Base-by-base conservation (phyloP, 2,113 vertebrate species). In the Cromileptes altivelis region DNA sequence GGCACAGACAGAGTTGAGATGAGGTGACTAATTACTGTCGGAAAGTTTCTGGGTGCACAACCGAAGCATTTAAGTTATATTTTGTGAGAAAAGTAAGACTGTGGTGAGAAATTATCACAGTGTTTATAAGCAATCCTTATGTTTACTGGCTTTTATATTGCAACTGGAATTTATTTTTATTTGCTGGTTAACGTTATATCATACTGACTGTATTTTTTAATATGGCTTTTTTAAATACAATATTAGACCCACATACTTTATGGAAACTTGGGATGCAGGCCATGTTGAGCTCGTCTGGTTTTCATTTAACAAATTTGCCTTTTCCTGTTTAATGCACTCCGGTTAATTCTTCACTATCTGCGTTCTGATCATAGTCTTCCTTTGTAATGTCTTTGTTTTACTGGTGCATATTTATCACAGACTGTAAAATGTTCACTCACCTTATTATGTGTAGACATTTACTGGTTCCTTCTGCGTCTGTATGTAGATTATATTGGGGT, bases 401-500 rank as follows among this genome's bases (percentile, higher is more conserved):
- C 40, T 52, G 13, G 3, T 70, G 57, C 55, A 8, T 74, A 33
- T 86, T 87, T 84, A 88, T 87, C 37, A 63, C 55, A 63, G 60
- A 49, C 64, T 82, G 30, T 85, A 83, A 87, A 89, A 77, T 58
- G 58, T 45, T 52, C 37, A 61, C 9, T 78, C 49, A 71, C 45
- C 40, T 71, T 11, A 40, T 61, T 40, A 42, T 77, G 57, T 67
- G 55, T 10, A 47, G 69, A 78, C 71, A 70, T 88, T 88, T 86
- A 81, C n/a, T 50, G 57, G 56, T 68, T 86, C 61, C 42, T 75
- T 78, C 45, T 74, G 60, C 65, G 50, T 69, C 84, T 73, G 68
- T 64, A 68, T 82, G 55, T 64, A 74, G 68, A 90, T 80, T 82
- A 81, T 52, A 82, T 65, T 42, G 9, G 63, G 63, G 65, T 64